Evolutionary conservation across 2,888 invertebrate species (phyloP).

Genomic region (Campopleginae sp.): DNA sequence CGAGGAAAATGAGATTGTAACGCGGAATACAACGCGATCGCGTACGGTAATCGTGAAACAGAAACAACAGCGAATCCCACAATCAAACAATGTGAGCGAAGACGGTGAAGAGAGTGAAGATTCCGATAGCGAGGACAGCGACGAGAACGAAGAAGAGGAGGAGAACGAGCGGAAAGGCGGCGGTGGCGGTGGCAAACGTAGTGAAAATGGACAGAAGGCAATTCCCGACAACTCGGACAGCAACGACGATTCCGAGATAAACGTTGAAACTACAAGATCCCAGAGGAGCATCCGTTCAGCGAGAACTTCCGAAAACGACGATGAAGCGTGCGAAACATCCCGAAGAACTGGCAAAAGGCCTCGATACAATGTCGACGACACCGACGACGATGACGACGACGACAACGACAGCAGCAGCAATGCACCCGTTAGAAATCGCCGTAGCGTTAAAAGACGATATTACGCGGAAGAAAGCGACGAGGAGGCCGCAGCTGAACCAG

Average conservation of each 20-base stretch:
- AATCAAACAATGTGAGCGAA: conserved; percentile 66
- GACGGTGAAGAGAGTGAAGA: conserved; percentile 70
- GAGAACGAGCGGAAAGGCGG: conserved; percentile 34
- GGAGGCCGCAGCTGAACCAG: conserved; percentile 80
- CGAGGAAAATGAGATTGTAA: conserved; percentile 69
- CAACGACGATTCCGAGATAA: conserved; percentile 74
- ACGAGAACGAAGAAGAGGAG: conserved; percentile 42
- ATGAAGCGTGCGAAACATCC: conserved; percentile 60
- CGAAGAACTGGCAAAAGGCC: conserved; percentile 79
- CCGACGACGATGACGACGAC: conserved; percentile 68
- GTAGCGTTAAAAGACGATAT: conserved; percentile 79
- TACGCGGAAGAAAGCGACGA: conserved; percentile 83
- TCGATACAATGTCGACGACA: conserved; percentile 80
- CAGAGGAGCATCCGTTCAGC: conserved; percentile 71
- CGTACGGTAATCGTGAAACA: conserved; percentile 67
- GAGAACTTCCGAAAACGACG: conserved; percentile 69
- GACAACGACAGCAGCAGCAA: conserved; percentile 72
- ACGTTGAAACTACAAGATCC: conserved; percentile 68
- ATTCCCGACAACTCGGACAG: conserved; percentile 69
- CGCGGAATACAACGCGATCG: conserved; percentile 73
- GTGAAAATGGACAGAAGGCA: conserved; percentile 68
- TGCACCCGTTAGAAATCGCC: conserved; percentile 78
- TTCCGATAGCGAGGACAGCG: conserved; percentile 70
- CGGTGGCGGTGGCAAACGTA: conserved; percentile 27
- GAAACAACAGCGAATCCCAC: conserved; percentile 36